Percentiles rank a stretch among this genome's conserved stretches.
Evolutionary conservation across 1,140 invertebrate genomes (phyloP).

Genomic region (Achroia grisella): DNA sequence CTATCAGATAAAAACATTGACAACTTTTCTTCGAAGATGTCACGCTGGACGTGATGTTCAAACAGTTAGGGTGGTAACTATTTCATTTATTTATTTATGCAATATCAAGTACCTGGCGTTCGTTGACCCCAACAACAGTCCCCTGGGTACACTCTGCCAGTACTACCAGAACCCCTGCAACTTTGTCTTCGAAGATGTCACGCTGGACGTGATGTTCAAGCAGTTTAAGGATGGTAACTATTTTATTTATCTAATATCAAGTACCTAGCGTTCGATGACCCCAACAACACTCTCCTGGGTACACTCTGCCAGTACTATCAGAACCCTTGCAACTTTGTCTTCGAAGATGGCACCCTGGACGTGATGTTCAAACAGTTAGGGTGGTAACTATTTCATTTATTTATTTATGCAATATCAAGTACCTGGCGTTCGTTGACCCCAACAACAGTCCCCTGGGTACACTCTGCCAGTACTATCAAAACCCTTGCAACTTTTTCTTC

Average conservation of each 20-base stretch:
- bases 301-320: too few relatives aligned
- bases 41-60: slow-evolving; percentile 95
- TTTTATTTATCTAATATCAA: too few relatives aligned
- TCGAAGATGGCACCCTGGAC: too few relatives aligned
- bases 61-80: too few relatives aligned
- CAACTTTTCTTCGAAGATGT: too few relatives aligned
- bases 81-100: slow-evolving; percentile 92
- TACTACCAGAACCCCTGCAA: slow-evolving; percentile 97
- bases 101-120: slow-evolving; percentile 98
- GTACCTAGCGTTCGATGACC: too few relatives aligned
- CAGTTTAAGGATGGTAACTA: slow-evolving; percentile 93
- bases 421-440: slow-evolving; percentile 96
- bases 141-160: slow-evolving; percentile 91
- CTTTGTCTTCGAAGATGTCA: slow-evolving; percentile 96
- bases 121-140: slow-evolving; percentile 97
- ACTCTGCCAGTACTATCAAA: slow-evolving; percentile 96
- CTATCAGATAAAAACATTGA: too few relatives aligned
- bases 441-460: slow-evolving; percentile 95
- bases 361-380: slow-evolving; percentile 96
- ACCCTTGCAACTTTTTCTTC: slow-evolving; percentile 94
- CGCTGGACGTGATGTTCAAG: slow-evolving; percentile 94
- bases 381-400: slow-evolving; percentile 88
- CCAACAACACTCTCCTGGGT: too few relatives aligned
- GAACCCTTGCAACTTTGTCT: too few relatives aligned
- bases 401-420: slow-evolving; percentile 96